Percentiles rank a stretch among this genome's conserved stretches.
Conservation (phyloP, 2,113 vertebrate genomes). For the Laticauda colubrina region DNA sequence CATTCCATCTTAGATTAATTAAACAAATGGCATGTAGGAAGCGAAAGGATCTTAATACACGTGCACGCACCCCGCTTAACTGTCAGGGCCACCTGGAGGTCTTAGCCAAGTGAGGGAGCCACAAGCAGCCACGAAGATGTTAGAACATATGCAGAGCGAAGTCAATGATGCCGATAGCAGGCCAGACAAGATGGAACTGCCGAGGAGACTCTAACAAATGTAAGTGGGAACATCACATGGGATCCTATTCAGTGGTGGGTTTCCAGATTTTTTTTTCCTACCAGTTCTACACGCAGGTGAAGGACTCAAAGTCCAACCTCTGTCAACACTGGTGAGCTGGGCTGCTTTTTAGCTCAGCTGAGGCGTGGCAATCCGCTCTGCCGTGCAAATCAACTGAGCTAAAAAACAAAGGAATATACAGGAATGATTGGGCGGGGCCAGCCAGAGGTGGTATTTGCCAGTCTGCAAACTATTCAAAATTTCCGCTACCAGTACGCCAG, state of each 20-base stretch:
- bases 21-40: slow-evolving; percentile 40
- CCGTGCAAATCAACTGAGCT: no score
- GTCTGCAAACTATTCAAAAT: no score
- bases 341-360: no score
- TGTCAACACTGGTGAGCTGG: no score
- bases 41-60: not conserved
- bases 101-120: slow-evolving; percentile 33
- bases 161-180: slow-evolving; percentile 65
- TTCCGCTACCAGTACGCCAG: no score
- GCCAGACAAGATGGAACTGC: slow-evolving; percentile 47
- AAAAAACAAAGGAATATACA: no score
- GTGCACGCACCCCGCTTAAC: slow-evolving; percentile 4
- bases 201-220: slow-evolving; percentile 34
- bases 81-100: slow-evolving; percentile 23
- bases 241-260: not conserved
- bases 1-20: slow-evolving; percentile 31
- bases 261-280: no score
- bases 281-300: no score
- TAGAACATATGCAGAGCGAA: slow-evolving; percentile 42
- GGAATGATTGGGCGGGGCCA: no score
- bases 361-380: no score
- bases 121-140: slow-evolving; percentile 40
- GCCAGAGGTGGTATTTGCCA: no score
- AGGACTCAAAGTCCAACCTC: no score
- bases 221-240: slow-evolving; percentile 48